A percentile compares a stretch with the other conserved stretches of the same genome.
Conservation (phyloP, 1,140 invertebrate genomes). For the Drosophila eugracilis region DNA sequence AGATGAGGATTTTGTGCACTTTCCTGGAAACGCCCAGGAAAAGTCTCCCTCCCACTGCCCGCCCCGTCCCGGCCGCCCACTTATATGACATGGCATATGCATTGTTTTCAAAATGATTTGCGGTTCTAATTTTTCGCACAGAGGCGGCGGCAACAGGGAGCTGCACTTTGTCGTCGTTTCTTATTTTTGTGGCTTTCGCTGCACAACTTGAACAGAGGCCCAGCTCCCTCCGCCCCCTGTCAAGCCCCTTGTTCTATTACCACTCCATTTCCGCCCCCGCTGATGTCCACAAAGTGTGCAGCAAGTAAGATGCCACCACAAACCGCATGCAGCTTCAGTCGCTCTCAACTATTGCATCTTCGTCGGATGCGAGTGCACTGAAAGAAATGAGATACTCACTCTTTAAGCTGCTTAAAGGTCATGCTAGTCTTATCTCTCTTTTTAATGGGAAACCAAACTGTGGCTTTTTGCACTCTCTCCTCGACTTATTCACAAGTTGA, state of each 20-base stretch:
- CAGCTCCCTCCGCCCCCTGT: not conserved
- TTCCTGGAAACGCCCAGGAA: conserved; percentile 19
- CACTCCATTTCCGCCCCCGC: conserved; percentile 8
- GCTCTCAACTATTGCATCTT: conserved; percentile 32
- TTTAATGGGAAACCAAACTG: too few relatives aligned
- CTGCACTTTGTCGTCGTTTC: conserved; percentile 65
- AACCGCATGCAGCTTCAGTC: conserved; percentile 47
- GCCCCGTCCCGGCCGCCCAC: not conserved
- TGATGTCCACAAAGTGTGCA: conserved; percentile 39
- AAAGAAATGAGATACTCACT: too few relatives aligned
- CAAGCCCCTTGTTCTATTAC: not conserved
- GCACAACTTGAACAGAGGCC: conserved; percentile 49
- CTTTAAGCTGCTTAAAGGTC: too few relatives aligned
- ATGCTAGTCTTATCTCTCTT: too few relatives aligned
- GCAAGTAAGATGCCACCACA: conserved; percentile 50
- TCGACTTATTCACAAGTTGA: too few relatives aligned
- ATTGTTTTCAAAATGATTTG: conserved; percentile 81
- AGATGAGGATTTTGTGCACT: conserved; percentile 27
- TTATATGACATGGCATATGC: conserved; percentile 79
- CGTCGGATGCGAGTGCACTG: conserved; percentile 18
- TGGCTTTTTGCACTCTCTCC: too few relatives aligned
- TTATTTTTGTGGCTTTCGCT: conserved; percentile 76
- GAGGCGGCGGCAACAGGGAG: conserved; percentile 4
- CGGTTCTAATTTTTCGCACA: conserved; percentile 74
- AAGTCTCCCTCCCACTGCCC: conserved; percentile 17